Base-by-base conservation (phyloP, 2,797 vertebrate species). In the Sebastes kiyomatsui region DNA sequence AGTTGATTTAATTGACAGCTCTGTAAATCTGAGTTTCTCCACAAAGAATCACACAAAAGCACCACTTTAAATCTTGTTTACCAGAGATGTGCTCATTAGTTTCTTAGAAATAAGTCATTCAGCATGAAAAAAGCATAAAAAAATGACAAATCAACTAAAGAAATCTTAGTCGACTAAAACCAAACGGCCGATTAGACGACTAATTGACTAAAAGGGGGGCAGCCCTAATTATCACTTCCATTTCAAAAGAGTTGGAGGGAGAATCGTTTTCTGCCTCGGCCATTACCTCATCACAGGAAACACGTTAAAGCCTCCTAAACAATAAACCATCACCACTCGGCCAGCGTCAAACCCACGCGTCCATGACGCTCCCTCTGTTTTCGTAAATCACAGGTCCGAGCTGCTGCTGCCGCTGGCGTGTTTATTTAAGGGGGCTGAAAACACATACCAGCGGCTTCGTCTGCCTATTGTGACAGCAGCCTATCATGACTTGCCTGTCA, bases 401-500 rank as follows among this genome's bases (percentile, higher is more conserved):
- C 22, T 62, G 32, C 60, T 70, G 30, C 25, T 59, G 58, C 75
- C 2, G 49, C 49, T 52, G 54, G 14, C n/a, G 20, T 87, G 91
- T 91, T 94, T 90, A 79, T 88, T 22, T 85, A 87, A 90, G 69
- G 27, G 52, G 62, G 32, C 54, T 87, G 83, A 91, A 87, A 89
- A 89, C 87, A 89, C 87, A 88, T 72, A 83, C 80, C 91, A 87
- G 90, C 6, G 22, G 86, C 38, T 82, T 88, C 32, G 7, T 72
- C 71, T 64, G 75, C 64, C 85, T 87, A 83, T 80, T 88, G 81
- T 88, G 52, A 66, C 72, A 71, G 78, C 59, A 61, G 66, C 79
- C 72, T 73, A 74, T 82, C 87, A 69, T 69, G 59, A 82, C 85
- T 76, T 42, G 28, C 67, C 61, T 74, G 70, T 61, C 64, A 49